Percentiles rank a stretch among this genome's conserved stretches.
These are phyloP conservation scores for Pygoscelis antarcticus DNA, from an alignment of 2,113 vertebrate genomes.

Conservation along the genomic window DNA sequence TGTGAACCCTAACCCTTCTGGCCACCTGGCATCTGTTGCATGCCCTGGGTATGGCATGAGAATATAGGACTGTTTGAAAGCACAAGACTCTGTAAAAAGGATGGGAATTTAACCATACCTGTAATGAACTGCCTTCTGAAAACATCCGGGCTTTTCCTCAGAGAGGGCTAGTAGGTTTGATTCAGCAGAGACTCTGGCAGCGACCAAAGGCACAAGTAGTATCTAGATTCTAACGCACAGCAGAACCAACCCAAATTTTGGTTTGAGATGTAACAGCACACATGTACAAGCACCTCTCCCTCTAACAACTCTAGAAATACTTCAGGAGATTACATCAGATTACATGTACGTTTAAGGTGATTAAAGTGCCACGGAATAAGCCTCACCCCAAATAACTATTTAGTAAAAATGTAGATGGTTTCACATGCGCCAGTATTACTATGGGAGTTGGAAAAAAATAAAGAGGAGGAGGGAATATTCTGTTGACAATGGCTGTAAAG, in stretches of 20 bases:
- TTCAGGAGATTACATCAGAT: neutral
- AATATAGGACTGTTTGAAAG: neutral
- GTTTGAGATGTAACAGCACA: neutral
- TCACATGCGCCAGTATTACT: neutral
- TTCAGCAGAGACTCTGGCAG: neutral
- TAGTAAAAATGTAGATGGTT: neutral
- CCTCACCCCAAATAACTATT: neutral
- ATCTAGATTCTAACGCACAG: neutral
- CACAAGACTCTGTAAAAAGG: neutral
- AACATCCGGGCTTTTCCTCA: neutral
- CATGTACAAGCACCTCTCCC: neutral
- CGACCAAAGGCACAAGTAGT: neutral
- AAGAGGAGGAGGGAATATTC: neutral
- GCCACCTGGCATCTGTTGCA: neutral
- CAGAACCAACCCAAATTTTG: neutral
- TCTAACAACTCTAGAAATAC: neutral
- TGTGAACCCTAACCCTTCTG: rapidly evolving
- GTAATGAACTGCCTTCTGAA: neutral
- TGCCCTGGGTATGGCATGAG: neutral
- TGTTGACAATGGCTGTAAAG: neutral
- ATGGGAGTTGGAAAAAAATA: neutral
- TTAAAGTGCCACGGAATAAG: neutral
- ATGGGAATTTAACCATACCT: neutral
- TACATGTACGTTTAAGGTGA: neutral
- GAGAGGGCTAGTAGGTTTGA: neutral